Percentiles rank a stretch among this genome's conserved stretches.
These are phyloP conservation scores for Glareola pratincola DNA, from an alignment of 2,113 vertebrate genomes.

Conservation along the genomic window DNA sequence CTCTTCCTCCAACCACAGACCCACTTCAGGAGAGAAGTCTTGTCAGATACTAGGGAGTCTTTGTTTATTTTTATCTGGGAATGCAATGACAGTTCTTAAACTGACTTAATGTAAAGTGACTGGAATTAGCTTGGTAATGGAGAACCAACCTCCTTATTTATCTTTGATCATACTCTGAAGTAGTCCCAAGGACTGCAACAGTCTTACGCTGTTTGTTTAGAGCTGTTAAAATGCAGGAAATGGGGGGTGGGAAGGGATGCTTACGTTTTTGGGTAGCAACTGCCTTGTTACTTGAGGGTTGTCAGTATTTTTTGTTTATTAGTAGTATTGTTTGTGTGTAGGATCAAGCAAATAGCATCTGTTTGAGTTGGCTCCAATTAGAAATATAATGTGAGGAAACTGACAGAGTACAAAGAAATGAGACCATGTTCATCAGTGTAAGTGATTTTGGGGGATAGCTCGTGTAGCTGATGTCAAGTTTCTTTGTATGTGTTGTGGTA, in stretches of 20 bases:
- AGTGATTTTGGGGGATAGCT: background rate
- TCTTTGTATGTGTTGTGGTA: background rate
- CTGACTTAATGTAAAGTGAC: background rate
- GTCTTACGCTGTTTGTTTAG: background rate
- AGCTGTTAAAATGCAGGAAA: constrained; percentile 9
- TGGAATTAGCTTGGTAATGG: background rate
- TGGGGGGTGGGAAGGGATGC: background rate
- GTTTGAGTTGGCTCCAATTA: background rate
- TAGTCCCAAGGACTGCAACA: background rate
- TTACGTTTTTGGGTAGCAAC: background rate
- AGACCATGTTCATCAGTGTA: background rate
- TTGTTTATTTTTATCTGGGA: background rate
- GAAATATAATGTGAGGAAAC: background rate
- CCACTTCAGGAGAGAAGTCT: background rate
- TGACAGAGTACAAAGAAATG: background rate
- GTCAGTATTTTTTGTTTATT: background rate
- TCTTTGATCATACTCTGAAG: background rate
- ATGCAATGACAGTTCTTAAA: background rate
- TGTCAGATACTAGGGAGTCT: background rate
- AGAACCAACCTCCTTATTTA: background rate
- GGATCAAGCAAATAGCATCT: background rate
- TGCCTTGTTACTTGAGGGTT: background rate
- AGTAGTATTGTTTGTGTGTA: background rate
- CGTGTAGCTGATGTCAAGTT: background rate
- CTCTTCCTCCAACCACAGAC: background rate